phyloP scores from a whole-genome alignment of 2,113 vertebrate species.

The Ictalurus furcatus region DNA sequence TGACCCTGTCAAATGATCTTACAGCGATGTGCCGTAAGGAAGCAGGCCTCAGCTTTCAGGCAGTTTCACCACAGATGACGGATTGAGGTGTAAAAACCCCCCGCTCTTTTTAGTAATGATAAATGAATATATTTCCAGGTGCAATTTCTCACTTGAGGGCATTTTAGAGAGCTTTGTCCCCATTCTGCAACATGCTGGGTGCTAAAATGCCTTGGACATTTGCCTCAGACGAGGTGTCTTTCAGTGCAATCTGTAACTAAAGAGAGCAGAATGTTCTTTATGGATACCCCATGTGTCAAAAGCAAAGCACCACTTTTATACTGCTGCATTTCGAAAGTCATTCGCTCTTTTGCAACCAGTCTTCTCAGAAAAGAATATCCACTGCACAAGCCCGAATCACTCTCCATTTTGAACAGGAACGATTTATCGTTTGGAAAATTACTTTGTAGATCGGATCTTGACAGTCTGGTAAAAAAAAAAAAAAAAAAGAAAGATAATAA shows the following conservation, averaged over 20 bases:
- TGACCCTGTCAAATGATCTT: slow-evolving; percentile 13
- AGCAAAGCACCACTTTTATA: not conserved
- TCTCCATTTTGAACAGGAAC: not conserved
- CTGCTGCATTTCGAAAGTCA: slow-evolving; percentile 22
- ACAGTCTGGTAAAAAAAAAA: not conserved
- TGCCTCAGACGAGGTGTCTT: slow-evolving; percentile 31
- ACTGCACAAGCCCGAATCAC: not conserved
- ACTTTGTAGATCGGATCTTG: slow-evolving; percentile 25
- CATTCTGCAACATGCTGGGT: not conserved
- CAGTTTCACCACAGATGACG: not conserved
- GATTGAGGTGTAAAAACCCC: not conserved
- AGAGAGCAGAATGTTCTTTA: slow-evolving; percentile 31
- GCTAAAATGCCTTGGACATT: slow-evolving; percentile 26
- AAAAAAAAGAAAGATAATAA: not conserved
- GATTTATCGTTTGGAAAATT: slow-evolving; percentile 38
- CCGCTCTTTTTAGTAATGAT: not conserved
- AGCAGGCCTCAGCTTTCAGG: not conserved
- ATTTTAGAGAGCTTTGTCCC: slow-evolving; percentile 4
- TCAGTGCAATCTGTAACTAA: slow-evolving; percentile 37
- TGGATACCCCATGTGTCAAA: not conserved
- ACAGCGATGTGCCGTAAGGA: not conserved
- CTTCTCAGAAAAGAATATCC: not conserved
- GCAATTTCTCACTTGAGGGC: slow-evolving; percentile 38
- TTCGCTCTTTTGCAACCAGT: not conserved
- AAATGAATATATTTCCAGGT: slow-evolving; percentile 11